These are phyloP conservation scores for Eucidaris tribuloides DNA, from an alignment of 35 echinoderm and acorn worm species.

Conservation along the genomic window DNA sequence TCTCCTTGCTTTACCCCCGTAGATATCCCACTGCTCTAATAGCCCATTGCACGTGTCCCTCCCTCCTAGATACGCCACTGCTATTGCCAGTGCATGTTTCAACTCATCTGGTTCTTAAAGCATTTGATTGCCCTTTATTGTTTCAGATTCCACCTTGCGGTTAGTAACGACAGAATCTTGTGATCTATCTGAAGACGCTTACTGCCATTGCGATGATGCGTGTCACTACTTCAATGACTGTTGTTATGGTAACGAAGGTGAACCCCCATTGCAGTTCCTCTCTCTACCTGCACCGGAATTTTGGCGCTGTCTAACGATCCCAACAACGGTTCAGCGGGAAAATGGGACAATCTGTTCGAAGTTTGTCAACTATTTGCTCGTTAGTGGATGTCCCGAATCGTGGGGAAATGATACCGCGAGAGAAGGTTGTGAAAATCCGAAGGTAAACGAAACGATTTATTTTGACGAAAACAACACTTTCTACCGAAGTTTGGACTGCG, in stretches of 20 bases:
- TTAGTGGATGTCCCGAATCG: neutral
- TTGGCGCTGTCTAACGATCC: neutral
- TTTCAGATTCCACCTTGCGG: no score
- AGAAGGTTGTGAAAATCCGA: neutral
- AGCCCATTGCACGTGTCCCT: no score
- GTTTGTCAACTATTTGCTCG: neutral
- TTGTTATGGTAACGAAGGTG: neutral
- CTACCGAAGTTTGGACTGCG: neutral
- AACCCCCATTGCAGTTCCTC: neutral
- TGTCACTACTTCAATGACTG: slow-evolving; percentile 1
- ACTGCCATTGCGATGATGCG: slow-evolving; percentile 11
- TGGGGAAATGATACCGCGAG: neutral
- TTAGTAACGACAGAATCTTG: no score
- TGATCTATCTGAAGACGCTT: no score
- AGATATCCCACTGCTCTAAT: no score
- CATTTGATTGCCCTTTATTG: no score
- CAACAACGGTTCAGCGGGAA: neutral
- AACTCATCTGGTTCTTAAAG: no score
- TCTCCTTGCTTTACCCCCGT: no score
- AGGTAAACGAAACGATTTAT: neutral
- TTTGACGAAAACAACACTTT: neutral
- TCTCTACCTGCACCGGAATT: neutral
- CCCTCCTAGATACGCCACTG: no score
- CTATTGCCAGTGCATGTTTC: no score
- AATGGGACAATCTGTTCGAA: neutral